phyloP scores from a whole-genome alignment of 2,113 vertebrate genomes.

The Apodemus sylvaticus region DNA sequence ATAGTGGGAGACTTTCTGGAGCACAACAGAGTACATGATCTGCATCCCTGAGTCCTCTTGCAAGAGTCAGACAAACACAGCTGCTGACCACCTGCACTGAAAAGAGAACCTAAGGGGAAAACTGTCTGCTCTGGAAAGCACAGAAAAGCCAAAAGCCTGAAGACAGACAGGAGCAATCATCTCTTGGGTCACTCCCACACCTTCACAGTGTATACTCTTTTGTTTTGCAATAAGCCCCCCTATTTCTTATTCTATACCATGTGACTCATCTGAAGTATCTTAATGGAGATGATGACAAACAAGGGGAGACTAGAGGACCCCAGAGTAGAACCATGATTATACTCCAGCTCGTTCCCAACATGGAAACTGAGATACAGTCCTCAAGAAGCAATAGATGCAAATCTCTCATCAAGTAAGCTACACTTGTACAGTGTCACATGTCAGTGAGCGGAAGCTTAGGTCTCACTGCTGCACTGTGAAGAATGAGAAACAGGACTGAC shows the following conservation, averaged over 20 bases:
- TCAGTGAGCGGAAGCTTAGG: not conserved
- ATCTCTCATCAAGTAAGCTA: not conserved
- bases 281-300: not conserved
- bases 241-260: not conserved
- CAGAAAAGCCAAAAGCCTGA: not conserved
- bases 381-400: not conserved
- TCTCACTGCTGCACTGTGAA: not conserved
- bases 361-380: constrained; percentile 22
- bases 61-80: not conserved
- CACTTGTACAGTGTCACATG: not conserved
- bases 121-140: not conserved
- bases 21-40: not conserved
- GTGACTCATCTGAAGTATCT: not conserved
- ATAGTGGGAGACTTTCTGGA: not conserved
- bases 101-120: not conserved
- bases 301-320: not conserved
- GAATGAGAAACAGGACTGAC: not conserved
- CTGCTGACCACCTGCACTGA: not conserved
- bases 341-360: not conserved
- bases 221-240: not conserved
- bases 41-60: not conserved
- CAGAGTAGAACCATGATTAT: not conserved
- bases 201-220: too few species aligned
- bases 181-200: not conserved
- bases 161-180: not conserved